Evolutionary conservation across 1,140 invertebrate genomes (phyloP).

Genomic region (Archivesica marissinica): DNA sequence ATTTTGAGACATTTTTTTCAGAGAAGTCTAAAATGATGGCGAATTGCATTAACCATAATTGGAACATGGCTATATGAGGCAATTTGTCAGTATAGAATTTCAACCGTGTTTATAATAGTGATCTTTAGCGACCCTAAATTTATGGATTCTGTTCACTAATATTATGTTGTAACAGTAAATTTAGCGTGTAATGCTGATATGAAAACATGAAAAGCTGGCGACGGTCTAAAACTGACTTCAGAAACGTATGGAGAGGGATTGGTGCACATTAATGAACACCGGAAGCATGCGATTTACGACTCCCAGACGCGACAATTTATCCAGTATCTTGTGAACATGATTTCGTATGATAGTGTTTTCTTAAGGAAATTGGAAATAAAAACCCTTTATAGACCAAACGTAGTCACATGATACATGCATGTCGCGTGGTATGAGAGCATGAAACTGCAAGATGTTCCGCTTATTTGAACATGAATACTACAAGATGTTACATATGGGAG

Average conservation of each 20-base stretch:
- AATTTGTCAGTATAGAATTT: slow-evolving; percentile 60
- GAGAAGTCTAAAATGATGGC: slow-evolving; percentile 18
- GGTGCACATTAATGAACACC: slow-evolving; percentile 48
- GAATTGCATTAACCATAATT: slow-evolving; percentile 44
- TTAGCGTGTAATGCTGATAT: slow-evolving; percentile 42
- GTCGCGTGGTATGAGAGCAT: too few species aligned
- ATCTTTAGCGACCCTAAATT: slow-evolving; percentile 6
- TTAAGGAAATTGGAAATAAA: background rate
- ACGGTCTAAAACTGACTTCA: background rate
- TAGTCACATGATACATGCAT: background rate
- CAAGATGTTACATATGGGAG: too few species aligned
- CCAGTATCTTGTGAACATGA: slow-evolving; percentile 17
- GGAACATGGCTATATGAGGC: slow-evolving; percentile 29
- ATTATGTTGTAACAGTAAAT: slow-evolving; percentile 36
- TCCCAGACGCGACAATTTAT: slow-evolving; percentile 32
- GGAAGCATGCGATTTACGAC: slow-evolving; percentile 48
- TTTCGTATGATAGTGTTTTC: background rate
- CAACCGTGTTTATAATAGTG: slow-evolving; percentile 45
- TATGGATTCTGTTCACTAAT: slow-evolving; percentile 40
- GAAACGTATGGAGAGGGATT: slow-evolving; percentile 28
- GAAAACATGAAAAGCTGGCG: background rate
- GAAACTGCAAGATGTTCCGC: too few species aligned
- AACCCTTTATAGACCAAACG: background rate
- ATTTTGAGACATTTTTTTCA: slow-evolving; percentile 39
- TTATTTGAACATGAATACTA: too few species aligned